These are phyloP conservation scores for Reticulitermes lucifugus DNA, from an alignment of 2,888 invertebrate genomes.

Conservation along the genomic window DNA sequence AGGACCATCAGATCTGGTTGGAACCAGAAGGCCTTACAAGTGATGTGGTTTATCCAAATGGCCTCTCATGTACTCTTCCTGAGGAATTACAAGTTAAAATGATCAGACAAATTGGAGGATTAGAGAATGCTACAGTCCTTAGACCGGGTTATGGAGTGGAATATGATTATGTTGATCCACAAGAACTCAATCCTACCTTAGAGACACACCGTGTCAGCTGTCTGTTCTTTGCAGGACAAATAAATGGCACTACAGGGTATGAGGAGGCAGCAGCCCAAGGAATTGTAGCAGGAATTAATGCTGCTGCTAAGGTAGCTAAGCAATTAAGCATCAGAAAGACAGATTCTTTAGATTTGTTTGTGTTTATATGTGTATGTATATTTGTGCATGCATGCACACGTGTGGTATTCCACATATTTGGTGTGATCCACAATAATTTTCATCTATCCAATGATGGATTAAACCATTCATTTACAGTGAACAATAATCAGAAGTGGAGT, in stretches of 20 bases:
- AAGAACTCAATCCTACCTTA: constrained; percentile 77
- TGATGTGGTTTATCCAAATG: constrained; percentile 84
- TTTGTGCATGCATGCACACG: too few species aligned
- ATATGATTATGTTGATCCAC: constrained; percentile 89
- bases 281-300: constrained; percentile 84
- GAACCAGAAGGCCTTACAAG: constrained; percentile 88
- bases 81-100: constrained; percentile 78
- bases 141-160: constrained; percentile 85
- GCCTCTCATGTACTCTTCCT: constrained; percentile 86
- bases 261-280: constrained; percentile 95
- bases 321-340: background rate
- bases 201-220: constrained; percentile 79
- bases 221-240: constrained; percentile 89
- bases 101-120: constrained; percentile 76
- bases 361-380: too few species aligned
- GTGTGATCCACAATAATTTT: too few species aligned
- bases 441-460: too few species aligned
- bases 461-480: too few species aligned
- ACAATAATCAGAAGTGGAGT: too few species aligned
- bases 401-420: too few species aligned
- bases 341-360: too few species aligned
- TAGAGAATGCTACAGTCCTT: constrained; percentile 77
- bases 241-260: constrained; percentile 93
- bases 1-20: constrained; percentile 82
- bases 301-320: constrained; percentile 70